Percentiles rank a stretch among this genome's conserved stretches.
Evolutionary conservation across 2,113 vertebrate species (phyloP).

Genomic region (Vulpes ferrilata): DNA sequence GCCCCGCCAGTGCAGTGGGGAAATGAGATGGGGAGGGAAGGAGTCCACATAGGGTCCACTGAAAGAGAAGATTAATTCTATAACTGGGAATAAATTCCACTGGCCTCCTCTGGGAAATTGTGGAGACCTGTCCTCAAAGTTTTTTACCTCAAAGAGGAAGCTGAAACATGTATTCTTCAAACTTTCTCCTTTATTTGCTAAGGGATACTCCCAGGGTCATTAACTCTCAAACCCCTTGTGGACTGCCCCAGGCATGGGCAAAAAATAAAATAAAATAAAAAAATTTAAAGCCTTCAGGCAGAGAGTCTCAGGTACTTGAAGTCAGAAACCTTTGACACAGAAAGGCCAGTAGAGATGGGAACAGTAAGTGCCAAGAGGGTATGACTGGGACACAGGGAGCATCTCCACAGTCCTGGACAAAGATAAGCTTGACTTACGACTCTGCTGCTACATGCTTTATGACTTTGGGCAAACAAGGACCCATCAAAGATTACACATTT

Average conservation of each 20-base stretch:
- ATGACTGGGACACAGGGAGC: rapidly evolving
- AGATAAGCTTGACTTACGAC: background rate
- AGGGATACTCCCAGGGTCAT: background rate
- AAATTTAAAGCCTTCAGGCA: background rate
- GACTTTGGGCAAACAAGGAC: background rate
- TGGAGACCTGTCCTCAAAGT: background rate
- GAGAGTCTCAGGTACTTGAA: background rate
- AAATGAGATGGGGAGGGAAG: background rate
- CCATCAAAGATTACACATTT: background rate
- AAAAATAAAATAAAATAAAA: background rate
- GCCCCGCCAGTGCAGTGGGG: rapidly evolving
- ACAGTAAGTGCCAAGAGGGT: background rate
- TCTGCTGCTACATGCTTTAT: too few relatives aligned
- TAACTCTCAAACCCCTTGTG: background rate
- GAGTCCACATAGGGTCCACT: background rate
- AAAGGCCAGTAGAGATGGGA: background rate
- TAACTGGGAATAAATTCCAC: background rate
- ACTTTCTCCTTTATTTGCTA: background rate
- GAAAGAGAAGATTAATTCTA: background rate
- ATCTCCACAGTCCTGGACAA: background rate
- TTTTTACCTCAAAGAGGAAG: background rate
- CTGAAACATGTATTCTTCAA: background rate
- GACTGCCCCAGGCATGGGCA: background rate
- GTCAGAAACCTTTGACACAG: background rate
- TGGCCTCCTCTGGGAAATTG: background rate